Percentiles rank a stretch among this genome's conserved stretches.
These are phyloP conservation scores for Leucophenga maculata DNA, from an alignment of 2,888 invertebrate species.

Conservation along the genomic window DNA sequence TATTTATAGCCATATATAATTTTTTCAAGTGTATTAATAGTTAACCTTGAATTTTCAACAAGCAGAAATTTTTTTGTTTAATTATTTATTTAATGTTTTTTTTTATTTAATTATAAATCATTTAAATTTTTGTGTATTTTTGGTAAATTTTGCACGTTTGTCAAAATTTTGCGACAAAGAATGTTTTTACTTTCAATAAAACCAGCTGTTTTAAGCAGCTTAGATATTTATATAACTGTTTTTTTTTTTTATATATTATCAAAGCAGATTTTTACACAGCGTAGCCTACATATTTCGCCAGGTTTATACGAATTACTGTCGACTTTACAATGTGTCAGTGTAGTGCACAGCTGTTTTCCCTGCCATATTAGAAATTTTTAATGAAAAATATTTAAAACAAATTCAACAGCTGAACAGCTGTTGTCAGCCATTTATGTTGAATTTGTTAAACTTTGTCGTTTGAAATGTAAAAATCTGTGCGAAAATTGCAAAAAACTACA, in stretches of 20 bases:
- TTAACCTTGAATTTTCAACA: constrained; percentile 23
- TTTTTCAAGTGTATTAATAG: constrained; percentile 8
- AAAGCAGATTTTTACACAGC: background rate
- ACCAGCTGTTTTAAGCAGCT: too few relatives aligned
- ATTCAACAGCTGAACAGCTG: constrained; percentile 28
- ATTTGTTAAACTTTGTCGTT: background rate
- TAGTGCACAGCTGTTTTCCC: background rate
- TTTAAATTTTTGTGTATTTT: constrained; percentile 22
- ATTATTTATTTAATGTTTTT: constrained; percentile 7
- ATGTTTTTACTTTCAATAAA: background rate
- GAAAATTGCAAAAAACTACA: constrained; percentile 35
- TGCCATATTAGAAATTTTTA: background rate
- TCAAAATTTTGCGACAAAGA: background rate
- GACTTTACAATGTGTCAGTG: background rate
- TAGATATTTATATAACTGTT: too few relatives aligned
- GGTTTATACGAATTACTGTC: too few relatives aligned
- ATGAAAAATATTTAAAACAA: background rate
- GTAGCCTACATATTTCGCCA: too few relatives aligned
- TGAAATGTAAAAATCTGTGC: background rate
- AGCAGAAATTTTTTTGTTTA: background rate
- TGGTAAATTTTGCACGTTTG: constrained; percentile 1
- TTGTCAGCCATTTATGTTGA: background rate
- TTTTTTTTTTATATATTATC: too few relatives aligned
- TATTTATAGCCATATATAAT: background rate
- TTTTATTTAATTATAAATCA: constrained; percentile 27